Evolutionary conservation across 1,140 invertebrate species (phyloP).

Genomic region (Philaenus spumarius): DNA sequence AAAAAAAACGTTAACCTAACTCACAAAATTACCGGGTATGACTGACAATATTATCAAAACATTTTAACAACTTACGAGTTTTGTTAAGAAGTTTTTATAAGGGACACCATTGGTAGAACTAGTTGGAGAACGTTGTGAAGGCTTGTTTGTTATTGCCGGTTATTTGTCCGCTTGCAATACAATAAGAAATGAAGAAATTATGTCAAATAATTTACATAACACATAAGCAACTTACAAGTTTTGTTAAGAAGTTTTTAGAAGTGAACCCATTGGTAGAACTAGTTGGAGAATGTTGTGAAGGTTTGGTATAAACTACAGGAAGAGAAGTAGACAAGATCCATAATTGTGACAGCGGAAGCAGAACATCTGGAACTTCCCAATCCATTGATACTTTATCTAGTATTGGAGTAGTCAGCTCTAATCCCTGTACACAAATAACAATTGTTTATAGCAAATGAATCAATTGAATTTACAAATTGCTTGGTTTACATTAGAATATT

Average conservation of each 20-base stretch:
- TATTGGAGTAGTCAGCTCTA: constrained; percentile 67
- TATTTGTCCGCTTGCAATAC: background rate
- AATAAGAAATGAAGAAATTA: background rate
- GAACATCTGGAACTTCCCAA: constrained; percentile 23
- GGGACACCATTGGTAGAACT: constrained; percentile 37
- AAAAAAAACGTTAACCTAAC: too few species aligned
- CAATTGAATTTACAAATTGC: too few species aligned
- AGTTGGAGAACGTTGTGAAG: constrained; percentile 40
- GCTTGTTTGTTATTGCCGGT: constrained; percentile 37
- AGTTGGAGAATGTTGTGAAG: constrained; percentile 40
- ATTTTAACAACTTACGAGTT: constrained; percentile 41
- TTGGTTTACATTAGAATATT: too few species aligned
- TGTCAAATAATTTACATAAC: background rate
- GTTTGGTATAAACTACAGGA: constrained; percentile 60
- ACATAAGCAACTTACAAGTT: constrained; percentile 41
- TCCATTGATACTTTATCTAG: constrained; percentile 40
- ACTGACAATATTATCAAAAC: too few species aligned
- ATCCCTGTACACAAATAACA: constrained; percentile 40
- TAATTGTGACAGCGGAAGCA: constrained; percentile 62
- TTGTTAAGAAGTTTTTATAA: constrained; percentile 52
- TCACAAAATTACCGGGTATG: too few species aligned
- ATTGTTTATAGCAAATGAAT: too few species aligned
- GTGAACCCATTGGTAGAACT: constrained; percentile 37
- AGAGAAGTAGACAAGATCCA: constrained; percentile 72
- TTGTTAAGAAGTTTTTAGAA: constrained; percentile 52